Base-by-base conservation (phyloP, 2,888 invertebrate genomes). In the Pterostichus niger region DNA sequence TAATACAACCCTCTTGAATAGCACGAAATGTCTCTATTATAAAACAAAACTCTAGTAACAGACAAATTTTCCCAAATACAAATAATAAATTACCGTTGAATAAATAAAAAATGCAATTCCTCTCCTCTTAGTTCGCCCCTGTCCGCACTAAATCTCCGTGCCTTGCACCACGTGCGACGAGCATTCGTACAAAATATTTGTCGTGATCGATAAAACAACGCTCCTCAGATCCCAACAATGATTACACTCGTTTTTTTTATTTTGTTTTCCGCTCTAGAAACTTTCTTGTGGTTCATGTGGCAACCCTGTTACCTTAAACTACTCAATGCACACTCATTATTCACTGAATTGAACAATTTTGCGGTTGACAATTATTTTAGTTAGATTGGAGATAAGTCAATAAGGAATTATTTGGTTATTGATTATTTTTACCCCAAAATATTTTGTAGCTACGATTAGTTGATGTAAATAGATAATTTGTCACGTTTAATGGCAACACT, bases 161-260 rank as follows among this genome's bases (percentile, higher is more conserved):
- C 83, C 83, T 52, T 68, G 83, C 76, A 83, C 82, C 82, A 82
- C 44, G 82, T 61, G 75, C 49, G 31, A 49, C 71, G 75, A 44
- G 52, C 40, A 83, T 83, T 75, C 77, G 64, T 83, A 77, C 68
- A 64, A 83, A 83, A 83, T 77, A 77, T 82, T 82, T 75, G 77
- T 83, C 46, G 35, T 61, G 54, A 77, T 83, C 82, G 77, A 83
- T 83, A 76, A 83, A 83, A 52, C 75, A 75, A 52, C 40, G 40
- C 31, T 49, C 68, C 40, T 52, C 49, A 75, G 75, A 75, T 75
- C 52, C 52, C 33, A 49, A 33, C 33, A 52, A 75, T 75, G 75
- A 75, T 75, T 75, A 75, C 33, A 75, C 24, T 52, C 49, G 17
- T 73, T 73, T 49, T 75, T 68, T 15, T 40, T 44, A 15, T 71